Evolutionary conservation across 1,140 invertebrate genomes (phyloP), one percentile per base, ranked within the genome.

Genomic region (Drosophila baimaii): DNA sequence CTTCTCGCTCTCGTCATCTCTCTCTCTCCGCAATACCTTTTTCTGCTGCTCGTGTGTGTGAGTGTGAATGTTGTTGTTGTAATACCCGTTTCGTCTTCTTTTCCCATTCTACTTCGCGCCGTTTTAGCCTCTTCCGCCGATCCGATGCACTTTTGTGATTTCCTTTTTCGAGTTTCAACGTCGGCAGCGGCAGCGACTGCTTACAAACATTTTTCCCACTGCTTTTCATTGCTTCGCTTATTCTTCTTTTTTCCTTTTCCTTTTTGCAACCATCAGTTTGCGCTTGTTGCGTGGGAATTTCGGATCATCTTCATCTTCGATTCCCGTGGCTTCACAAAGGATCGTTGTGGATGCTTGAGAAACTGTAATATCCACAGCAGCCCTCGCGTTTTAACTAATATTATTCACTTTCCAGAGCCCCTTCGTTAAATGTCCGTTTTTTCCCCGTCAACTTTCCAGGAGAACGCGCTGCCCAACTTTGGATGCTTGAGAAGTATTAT

Each of bases 1-100:
- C 83, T 88, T 86, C 71, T 81, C 75, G 58, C 75, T 82, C 77
- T 86, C 69, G 69, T 65, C 83, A 77, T 88, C 84, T 75, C 61
- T 65, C 69, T 47, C 64, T 75, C 54, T 55, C 47, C 70, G 46
- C 52, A 54, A 72, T 82, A 74, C 64, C 68, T 78, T 82, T 77
- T 69, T 41, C 31, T 43, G 39, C 52, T n/a, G 44, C 33, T 41
- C 19, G 7, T 46, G 21, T 47, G 46, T 51, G 41, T 52, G n/a
- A 31, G 27, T 31, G 27, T 35, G 29, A 8, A 35, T 68, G 44
- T 56, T 83, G 61, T 72, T 80, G 83, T 78, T 84, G 80, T 88
- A 89, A 90, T 84, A 88, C 85, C 77, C 81, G 85, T 84, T 88
- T 88, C 81, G 70, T 89, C 73, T 89, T 89, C 77, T 84, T 74